These are phyloP conservation scores for Mesocentrotus franciscanus DNA, from an alignment of 53 echinoderm and acorn worm species.

Conservation along the genomic window DNA sequence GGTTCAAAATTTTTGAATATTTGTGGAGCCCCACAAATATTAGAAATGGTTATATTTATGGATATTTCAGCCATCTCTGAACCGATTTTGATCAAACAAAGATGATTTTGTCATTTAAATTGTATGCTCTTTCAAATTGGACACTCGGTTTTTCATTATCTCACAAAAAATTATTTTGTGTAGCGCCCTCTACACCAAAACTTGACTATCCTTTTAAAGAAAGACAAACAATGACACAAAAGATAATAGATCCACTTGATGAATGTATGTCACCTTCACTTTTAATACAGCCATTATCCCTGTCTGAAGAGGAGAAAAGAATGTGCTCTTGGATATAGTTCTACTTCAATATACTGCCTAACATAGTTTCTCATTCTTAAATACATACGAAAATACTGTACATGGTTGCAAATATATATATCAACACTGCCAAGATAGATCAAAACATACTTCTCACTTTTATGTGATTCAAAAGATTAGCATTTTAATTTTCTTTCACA, in stretches of 20 bases:
- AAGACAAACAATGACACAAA: neutral
- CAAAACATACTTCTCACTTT: slow-evolving; percentile 25
- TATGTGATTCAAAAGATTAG: neutral
- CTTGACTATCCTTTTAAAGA: too few species aligned
- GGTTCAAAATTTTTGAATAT: too few species aligned
- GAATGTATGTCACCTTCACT: neutral
- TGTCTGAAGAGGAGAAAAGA: slow-evolving; percentile 22
- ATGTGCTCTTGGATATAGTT: slow-evolving; percentile 39
- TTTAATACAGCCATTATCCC: slow-evolving; percentile 3
- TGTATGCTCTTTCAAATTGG: too few species aligned
- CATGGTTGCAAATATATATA: slow-evolving; percentile 68
- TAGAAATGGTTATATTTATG: too few species aligned
- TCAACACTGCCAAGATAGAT: slow-evolving; percentile 56
- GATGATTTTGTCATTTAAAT: too few species aligned
- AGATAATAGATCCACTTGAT: neutral
- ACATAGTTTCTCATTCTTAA: slow-evolving; percentile 35
- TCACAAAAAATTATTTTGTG: too few species aligned
- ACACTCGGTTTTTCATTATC: too few species aligned
- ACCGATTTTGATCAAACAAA: too few species aligned
- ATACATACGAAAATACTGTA: slow-evolving; percentile 68
- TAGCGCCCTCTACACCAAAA: too few species aligned
- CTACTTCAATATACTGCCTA: slow-evolving; percentile 15
- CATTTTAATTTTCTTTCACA: neutral
- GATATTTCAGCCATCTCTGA: too few species aligned
- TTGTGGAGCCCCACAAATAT: too few species aligned